Evolutionary conservation across 1,140 invertebrate genomes (phyloP).

Genomic region (Holcopasites calliopsidis): DNA sequence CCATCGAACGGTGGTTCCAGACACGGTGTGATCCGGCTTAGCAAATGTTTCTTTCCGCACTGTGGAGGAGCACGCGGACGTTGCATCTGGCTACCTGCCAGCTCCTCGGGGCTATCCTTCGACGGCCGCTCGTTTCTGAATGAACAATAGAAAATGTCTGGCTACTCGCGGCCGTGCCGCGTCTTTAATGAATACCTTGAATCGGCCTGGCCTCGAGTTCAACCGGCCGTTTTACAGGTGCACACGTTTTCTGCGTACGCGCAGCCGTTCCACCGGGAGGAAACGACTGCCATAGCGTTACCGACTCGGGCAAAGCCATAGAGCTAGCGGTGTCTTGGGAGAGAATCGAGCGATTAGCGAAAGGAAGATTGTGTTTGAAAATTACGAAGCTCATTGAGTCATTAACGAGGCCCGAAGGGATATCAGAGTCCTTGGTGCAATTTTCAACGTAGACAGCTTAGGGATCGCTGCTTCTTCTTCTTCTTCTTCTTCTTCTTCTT

Average conservation of each 20-base stretch:
- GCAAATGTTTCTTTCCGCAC: conserved; percentile 45
- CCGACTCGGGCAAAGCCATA: no score
- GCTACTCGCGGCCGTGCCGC: conserved; percentile 48
- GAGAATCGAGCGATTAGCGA: not conserved
- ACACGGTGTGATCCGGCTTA: conserved; percentile 19
- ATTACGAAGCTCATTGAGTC: no score
- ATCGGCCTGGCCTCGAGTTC: conserved; percentile 61
- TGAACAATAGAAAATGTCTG: conserved; percentile 66
- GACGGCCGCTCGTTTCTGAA: conserved; percentile 59
- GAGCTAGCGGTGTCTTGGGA: no score
- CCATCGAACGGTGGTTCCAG: not conserved
- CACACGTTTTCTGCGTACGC: conserved; percentile 24
- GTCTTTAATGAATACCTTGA: conserved; percentile 66
- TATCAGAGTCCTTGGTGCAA: conserved; percentile 6
- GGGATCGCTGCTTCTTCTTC: not conserved
- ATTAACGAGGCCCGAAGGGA: conserved; percentile 21
- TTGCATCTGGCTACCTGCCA: conserved; percentile 59
- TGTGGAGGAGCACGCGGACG: conserved; percentile 22
- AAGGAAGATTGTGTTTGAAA: no score
- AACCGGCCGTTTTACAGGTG: conserved; percentile 62
- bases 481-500: not conserved
- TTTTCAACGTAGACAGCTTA: conserved; percentile 19
- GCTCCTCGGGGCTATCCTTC: conserved; percentile 53
- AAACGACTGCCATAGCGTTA: not conserved
- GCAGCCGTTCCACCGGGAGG: conserved; percentile 5